These are phyloP conservation scores for Oreochromis spilurus DNA, from an alignment of 2,113 vertebrate genomes.

Conservation along the genomic window DNA sequence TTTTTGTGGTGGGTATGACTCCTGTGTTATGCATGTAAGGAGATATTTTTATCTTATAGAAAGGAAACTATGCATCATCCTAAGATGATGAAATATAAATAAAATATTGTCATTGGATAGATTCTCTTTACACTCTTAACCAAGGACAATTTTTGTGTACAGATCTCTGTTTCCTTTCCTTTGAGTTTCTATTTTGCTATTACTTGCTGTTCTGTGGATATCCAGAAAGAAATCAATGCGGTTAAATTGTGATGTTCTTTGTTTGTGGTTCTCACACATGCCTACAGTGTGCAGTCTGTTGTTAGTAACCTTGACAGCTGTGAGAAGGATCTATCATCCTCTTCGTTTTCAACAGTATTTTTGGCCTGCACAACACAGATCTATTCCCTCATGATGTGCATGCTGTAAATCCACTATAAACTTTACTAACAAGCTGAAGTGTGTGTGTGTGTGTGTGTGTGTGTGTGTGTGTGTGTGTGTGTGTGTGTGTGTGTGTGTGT, in stretches of 20 bases:
- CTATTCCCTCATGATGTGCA: neutral
- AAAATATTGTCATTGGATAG: neutral
- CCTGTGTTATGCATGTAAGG: neutral
- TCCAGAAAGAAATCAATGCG: neutral
- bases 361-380: neutral
- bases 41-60: neutral
- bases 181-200: neutral
- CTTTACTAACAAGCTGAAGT: slow-evolving; percentile 25
- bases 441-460: neutral
- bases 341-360: neutral
- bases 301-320: neutral
- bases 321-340: neutral
- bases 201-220: neutral
- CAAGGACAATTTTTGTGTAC: neutral
- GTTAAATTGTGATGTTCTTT: neutral
- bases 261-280: neutral
- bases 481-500: neutral
- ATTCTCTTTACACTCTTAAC: neutral
- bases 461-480: neutral
- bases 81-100: neutral
- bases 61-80: neutral
- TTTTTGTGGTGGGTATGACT: neutral
- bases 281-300: neutral
- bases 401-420: neutral
- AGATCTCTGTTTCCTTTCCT: neutral